These are phyloP conservation scores for Cephalotes varians DNA, from an alignment of 2,888 invertebrate species.

Conservation along the genomic window DNA sequence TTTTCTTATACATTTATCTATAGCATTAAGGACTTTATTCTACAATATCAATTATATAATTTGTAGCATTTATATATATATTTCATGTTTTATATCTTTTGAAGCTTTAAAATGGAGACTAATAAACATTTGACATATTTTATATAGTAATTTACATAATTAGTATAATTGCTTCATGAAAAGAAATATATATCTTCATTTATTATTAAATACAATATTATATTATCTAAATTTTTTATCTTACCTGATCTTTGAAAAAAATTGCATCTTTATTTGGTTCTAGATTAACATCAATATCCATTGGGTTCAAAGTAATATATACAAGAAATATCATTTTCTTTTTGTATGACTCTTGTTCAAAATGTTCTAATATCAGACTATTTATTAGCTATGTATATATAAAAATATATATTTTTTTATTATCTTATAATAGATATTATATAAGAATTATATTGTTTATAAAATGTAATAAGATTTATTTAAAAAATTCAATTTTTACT, in stretches of 20 bases:
- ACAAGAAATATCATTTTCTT: conserved; percentile 86
- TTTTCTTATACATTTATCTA: conserved; percentile 75
- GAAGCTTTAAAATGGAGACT: not conserved
- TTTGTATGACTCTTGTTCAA: conserved; percentile 82
- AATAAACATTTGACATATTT: not conserved
- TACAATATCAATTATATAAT: conserved; percentile 40
- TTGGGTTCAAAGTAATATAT: conserved; percentile 84
- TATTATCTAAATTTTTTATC: conserved; percentile 15
- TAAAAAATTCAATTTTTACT: not conserved
- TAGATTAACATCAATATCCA: conserved; percentile 87
- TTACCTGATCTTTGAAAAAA: conserved; percentile 86
- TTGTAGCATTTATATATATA: conserved; percentile 18
- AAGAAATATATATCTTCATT: not conserved
- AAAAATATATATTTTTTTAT: conserved; percentile 17
- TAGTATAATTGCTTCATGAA: not conserved
- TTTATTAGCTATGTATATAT: conserved; percentile 84
- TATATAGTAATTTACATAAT: not conserved
- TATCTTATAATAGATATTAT: not conserved
- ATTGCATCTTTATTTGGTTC: conserved; percentile 88
- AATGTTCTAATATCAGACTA: conserved; percentile 83
- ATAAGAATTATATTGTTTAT: not conserved
- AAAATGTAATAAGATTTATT: not conserved
- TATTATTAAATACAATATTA: conserved; percentile 5
- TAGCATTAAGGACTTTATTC: conserved; percentile 75
- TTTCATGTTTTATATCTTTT: conserved; percentile 5